Base-by-base conservation (phyloP, 2,888 invertebrate species). In the Lasioglossum malachurum region DNA sequence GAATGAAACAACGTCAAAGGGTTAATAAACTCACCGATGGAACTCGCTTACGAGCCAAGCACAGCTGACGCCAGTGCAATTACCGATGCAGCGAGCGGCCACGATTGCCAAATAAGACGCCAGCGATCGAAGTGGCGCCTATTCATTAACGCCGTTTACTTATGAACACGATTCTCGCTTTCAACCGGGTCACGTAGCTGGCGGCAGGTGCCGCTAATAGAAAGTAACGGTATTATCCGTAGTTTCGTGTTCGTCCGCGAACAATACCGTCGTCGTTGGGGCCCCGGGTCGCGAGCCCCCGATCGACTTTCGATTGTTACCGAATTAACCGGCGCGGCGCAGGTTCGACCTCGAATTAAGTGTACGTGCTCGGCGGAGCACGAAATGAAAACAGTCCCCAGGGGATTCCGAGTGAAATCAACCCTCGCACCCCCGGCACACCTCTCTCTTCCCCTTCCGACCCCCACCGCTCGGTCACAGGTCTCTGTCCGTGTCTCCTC, bases 381-480 rank as follows among this genome's bases (percentile, higher is more conserved):
- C 80, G 85, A 89, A 89, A 89, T 78, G 80, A 85, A 89, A 90
- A 88, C 84, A 86, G 75, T 75, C 82, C 79, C 49, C 57, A 35
- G 72, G 77, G 80, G 83, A 82, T 80, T 75, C 46, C 69, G 69
- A 82, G 82, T 57, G 80, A 80, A 83, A 87, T 80, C 76, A 80
- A 80, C 78, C 79, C 81, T 49, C 8, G 72, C 23, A 14, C 23
- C 31, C 49, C 27, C 23, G 27, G 46, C 10, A 53, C 23, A 53
- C n/a, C 53, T n/a, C n/a, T 53, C 53, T n/a, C 53, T 53, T n/a
- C 60, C 60, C 27, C 27, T 10, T 4, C 27, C 27, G 27, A 7
- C 0, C 60, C 27, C 60, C 16, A 14, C 27, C 27, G 27, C 27
- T 27, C 27, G 16, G 27, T 27, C 27, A 2, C 60, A 27, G 27